Conservation (phyloP, 2,113 vertebrate genomes). For the Dicaeum eximium region DNA sequence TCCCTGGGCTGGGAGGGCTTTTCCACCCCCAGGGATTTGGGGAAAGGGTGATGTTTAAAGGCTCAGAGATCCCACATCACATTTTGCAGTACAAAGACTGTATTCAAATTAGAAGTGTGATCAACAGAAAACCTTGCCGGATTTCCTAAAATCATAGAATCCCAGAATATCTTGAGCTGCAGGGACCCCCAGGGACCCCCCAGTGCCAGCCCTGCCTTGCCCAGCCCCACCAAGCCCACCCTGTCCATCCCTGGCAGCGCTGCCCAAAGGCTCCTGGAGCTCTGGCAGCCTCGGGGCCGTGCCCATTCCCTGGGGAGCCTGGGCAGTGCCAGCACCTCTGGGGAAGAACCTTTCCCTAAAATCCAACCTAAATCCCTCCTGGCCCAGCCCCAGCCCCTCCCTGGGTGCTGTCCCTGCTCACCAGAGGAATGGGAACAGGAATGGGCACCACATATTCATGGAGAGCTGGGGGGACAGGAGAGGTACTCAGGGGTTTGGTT, state of each 20-base stretch:
- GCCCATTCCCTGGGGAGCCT: background rate
- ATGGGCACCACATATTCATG: background rate
- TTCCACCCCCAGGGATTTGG: background rate
- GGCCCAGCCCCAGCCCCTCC: fast-evolving
- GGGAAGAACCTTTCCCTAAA: background rate
- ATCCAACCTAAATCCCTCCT: background rate
- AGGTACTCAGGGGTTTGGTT: background rate
- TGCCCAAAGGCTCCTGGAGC: background rate
- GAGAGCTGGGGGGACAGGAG: background rate
- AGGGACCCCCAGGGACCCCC: fast-evolving
- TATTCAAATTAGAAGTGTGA: background rate
- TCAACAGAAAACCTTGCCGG: background rate
- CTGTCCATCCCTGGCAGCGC: background rate
- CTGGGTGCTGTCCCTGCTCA: background rate
- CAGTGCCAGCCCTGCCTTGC: background rate
- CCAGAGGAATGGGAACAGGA: background rate
- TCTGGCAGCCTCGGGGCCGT: background rate
- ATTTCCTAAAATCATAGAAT: background rate
- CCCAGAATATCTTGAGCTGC: fast-evolving
- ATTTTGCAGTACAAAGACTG: background rate
- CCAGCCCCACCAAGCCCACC: background rate
- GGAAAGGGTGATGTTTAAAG: background rate
- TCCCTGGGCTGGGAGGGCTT: background rate
- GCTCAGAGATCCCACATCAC: background rate
- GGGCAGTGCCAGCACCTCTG: background rate